A percentile compares a stretch with the other conserved stretches of the same genome.
phyloP scores from a whole-genome alignment of 2,797 vertebrate species.

The Molossus alvarezi region DNA sequence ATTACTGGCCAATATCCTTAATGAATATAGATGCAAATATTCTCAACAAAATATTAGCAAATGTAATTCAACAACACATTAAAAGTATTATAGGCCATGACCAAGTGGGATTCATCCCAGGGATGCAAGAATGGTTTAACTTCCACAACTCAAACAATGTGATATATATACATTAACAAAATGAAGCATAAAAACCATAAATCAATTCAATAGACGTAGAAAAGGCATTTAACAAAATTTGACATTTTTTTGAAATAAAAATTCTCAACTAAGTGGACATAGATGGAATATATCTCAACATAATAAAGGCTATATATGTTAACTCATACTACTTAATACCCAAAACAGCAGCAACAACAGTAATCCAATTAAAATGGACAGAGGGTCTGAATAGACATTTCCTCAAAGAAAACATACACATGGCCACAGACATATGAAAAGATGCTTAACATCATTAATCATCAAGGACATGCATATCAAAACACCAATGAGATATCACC shows the following conservation, averaged over 20 bases:
- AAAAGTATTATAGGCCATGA: not conserved
- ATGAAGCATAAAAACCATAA: not conserved
- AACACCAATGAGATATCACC: not conserved
- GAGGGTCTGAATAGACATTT: not conserved
- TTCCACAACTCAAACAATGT: too few species aligned
- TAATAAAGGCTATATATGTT: not conserved
- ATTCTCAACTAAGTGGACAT: not conserved
- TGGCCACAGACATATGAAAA: not conserved
- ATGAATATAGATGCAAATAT: not conserved
- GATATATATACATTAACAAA: too few species aligned
- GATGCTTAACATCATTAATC: not conserved
- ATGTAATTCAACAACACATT: not conserved
- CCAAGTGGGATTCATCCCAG: not conserved
- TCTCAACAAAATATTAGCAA: not conserved
- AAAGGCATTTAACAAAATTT: not conserved
- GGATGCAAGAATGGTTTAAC: too few species aligned
- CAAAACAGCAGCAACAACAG: not conserved
- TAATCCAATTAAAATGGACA: not conserved
- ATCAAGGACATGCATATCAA: not conserved
- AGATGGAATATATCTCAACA: not conserved
- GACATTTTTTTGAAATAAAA: not conserved
- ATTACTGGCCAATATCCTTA: not conserved
- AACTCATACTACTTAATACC: not conserved
- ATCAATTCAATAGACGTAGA: not conserved
- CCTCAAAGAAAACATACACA: not conserved